These are phyloP conservation scores for Ceraclea dissimilis DNA, from an alignment of 2,888 invertebrate genomes.

Conservation along the genomic window DNA sequence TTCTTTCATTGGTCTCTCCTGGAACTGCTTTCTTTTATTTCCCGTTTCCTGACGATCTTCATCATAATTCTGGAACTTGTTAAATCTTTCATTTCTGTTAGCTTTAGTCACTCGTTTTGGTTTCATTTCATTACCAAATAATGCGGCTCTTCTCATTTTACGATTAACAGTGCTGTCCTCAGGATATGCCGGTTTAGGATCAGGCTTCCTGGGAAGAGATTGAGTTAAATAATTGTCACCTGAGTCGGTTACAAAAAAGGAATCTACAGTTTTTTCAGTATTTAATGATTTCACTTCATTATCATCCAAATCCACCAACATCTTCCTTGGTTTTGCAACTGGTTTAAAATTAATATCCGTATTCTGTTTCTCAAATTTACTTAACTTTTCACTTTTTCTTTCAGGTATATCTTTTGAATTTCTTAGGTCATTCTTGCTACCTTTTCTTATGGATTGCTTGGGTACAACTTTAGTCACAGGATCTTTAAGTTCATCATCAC, in stretches of 20 bases:
- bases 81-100: neutral
- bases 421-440: too few relatives aligned
- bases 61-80: neutral
- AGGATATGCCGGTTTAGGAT: slow-evolving; percentile 26
- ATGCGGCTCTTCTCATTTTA: slow-evolving; percentile 39
- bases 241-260: slow-evolving; percentile 42
- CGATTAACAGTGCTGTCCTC: slow-evolving; percentile 31
- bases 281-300: slow-evolving; percentile 8
- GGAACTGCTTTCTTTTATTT: slow-evolving; percentile 16
- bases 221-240: slow-evolving; percentile 44
- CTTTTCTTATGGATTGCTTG: too few relatives aligned
- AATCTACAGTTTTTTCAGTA: slow-evolving; percentile 38
- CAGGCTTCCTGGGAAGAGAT: slow-evolving; percentile 40
- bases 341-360: too few relatives aligned
- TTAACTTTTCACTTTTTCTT: neutral
- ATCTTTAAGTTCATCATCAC: too few relatives aligned
- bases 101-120: slow-evolving; percentile 18
- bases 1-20: slow-evolving; percentile 25
- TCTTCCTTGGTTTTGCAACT: slow-evolving; percentile 6
- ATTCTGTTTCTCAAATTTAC: too few relatives aligned
- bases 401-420: too few relatives aligned
- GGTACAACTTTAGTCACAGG: too few relatives aligned
- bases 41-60: neutral
- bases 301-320: slow-evolving; percentile 17
- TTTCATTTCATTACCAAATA: slow-evolving; percentile 38